phyloP scores from a whole-genome alignment of 1,140 invertebrate species.

The Gyrodactylus bullatarudis region DNA sequence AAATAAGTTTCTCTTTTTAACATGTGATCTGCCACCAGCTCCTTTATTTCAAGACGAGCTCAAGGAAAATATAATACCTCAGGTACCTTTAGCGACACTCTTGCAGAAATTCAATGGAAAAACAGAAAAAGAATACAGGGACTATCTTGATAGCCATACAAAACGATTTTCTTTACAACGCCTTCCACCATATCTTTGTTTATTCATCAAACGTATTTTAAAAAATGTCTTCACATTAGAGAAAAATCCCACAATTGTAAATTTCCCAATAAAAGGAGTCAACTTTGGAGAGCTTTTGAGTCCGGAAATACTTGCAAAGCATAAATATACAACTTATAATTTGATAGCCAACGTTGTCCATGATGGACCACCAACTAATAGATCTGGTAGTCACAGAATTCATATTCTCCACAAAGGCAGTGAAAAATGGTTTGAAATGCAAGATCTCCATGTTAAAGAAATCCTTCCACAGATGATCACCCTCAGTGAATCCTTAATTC shows the following conservation, averaged over 20 bases:
- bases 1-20: conserved; percentile 66
- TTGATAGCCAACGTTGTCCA: conserved; percentile 88
- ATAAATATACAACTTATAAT: conserved; percentile 50
- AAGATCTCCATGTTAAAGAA: conserved; percentile 86
- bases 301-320: conserved; percentile 36
- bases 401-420: conserved; percentile 64
- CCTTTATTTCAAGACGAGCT: conserved; percentile 85
- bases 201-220: conserved; percentile 83
- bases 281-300: conserved; percentile 82
- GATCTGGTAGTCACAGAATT: conserved; percentile 49
- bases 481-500: conserved; percentile 86
- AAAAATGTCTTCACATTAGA: conserved; percentile 95
- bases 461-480: conserved; percentile 98
- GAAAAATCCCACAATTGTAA: conserved; percentile 97
- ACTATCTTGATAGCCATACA: conserved; percentile 86
- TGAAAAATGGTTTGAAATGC: conserved; percentile 62
- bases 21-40: conserved; percentile 70
- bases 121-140: conserved; percentile 86
- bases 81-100: conserved; percentile 68
- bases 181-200: conserved; percentile 74
- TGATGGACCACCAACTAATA: conserved; percentile 53
- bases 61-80: conserved; percentile 86
- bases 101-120: conserved; percentile 80
- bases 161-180: conserved; percentile 76
- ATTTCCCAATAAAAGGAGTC: conserved; percentile 67